A percentile compares a stretch with the other conserved stretches of the same genome.
phyloP scores from a whole-genome alignment of 2,113 vertebrate genomes.

The Podiceps cristatus region DNA sequence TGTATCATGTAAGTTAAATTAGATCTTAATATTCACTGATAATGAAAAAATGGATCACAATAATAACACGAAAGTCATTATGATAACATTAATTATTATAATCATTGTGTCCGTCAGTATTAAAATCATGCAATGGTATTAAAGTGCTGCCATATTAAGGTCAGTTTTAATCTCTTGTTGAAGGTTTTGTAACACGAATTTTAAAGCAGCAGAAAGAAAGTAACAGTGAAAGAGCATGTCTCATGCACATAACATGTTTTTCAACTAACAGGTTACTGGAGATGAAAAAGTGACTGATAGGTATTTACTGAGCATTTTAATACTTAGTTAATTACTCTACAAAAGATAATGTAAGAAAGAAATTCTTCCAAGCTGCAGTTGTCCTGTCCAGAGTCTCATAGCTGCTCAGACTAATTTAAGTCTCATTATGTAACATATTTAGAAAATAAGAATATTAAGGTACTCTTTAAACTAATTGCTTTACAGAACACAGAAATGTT shows the following conservation, averaged over 20 bases:
- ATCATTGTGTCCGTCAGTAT: not conserved
- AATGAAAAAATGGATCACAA: conserved; percentile 36
- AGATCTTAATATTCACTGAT: conserved; percentile 5
- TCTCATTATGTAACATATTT: not conserved
- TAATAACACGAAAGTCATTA: conserved; percentile 53
- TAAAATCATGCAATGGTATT: not conserved
- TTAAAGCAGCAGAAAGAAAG: not conserved
- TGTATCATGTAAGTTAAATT: conserved; percentile 30
- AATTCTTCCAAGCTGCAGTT: not conserved
- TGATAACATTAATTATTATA: conserved; percentile 40
- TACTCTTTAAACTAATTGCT: conserved; percentile 7
- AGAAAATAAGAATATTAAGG: not conserved
- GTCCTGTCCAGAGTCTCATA: not conserved
- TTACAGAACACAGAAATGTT: not conserved
- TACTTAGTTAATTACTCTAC: not conserved
- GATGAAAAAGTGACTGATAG: not conserved
- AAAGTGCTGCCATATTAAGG: not conserved
- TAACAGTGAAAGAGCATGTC: not conserved
- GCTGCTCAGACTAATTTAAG: not conserved
- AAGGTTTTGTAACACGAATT: not conserved
- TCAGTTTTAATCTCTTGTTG: not conserved
- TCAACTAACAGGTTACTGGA: not conserved
- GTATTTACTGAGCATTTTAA: not conserved
- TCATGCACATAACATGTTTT: not conserved
- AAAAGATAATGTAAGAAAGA: not conserved